phyloP scores from a whole-genome alignment of 2,888 invertebrate genomes.

The Drosophila mimica region DNA sequence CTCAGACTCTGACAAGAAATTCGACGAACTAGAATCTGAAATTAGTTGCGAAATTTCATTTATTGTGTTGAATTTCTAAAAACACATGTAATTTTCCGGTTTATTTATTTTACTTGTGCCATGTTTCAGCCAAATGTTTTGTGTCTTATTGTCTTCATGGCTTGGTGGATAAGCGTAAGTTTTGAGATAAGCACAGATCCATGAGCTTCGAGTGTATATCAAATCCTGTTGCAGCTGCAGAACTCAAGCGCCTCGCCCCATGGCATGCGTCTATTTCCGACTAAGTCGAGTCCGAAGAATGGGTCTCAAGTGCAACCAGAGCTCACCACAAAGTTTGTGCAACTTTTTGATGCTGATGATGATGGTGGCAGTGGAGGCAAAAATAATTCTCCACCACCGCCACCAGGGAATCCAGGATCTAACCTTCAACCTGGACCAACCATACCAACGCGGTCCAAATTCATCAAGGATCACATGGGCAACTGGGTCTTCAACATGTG shows the following conservation, averaged over 20 bases:
- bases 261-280: constrained; percentile 2
- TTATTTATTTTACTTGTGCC: not conserved
- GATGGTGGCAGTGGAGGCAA: not conserved
- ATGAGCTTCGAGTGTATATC: not conserved
- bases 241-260: constrained; percentile 1
- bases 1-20: not conserved
- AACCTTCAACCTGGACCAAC: not conserved
- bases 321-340: not conserved
- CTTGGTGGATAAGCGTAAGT: constrained; percentile 23
- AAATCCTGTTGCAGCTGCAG: constrained; percentile 1
- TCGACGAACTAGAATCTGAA: not conserved
- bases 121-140: constrained; percentile 30
- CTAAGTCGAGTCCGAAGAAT: not conserved
- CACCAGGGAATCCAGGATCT: rapidly evolving
- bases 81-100: constrained; percentile 23
- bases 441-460: not conserved
- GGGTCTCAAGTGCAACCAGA: not conserved
- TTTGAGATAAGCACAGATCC: not conserved
- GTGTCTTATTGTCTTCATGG: constrained; percentile 10
- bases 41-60: not conserved
- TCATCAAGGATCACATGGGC: not conserved
- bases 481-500: constrained; percentile 15
- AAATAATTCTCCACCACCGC: not conserved
- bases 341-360: not conserved
- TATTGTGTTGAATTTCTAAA: not conserved